Conservation (phyloP, 2,888 invertebrate species). For the Sinopyrophorus schimmeli region DNA sequence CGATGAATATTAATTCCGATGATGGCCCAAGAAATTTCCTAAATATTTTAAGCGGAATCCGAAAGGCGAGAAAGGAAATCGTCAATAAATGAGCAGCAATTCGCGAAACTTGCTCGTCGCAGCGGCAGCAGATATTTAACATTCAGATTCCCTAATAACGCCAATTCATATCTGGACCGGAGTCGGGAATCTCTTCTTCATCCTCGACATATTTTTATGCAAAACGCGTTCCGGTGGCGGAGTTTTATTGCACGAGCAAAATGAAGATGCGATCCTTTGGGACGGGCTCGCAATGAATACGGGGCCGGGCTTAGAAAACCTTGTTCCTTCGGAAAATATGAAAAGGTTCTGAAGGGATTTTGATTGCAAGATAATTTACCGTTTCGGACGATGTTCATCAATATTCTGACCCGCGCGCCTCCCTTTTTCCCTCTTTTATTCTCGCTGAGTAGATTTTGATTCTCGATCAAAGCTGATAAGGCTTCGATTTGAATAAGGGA, state of each 20-base stretch:
- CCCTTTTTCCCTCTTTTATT: slow-evolving; percentile 31
- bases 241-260: slow-evolving; percentile 53
- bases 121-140: slow-evolving; percentile 44
- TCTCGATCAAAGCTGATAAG: slow-evolving; percentile 30
- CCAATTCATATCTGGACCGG: slow-evolving; percentile 50
- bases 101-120: slow-evolving; percentile 32
- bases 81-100: slow-evolving; percentile 43
- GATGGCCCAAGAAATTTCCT: slow-evolving; percentile 18
- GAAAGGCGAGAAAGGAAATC: slow-evolving; percentile 37
- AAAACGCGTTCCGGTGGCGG: slow-evolving; percentile 53
- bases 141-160: slow-evolving; percentile 48
- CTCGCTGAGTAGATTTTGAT: slow-evolving; percentile 33
- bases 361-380: slow-evolving; percentile 49
- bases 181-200: slow-evolving; percentile 45
- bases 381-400: slow-evolving; percentile 45
- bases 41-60: slow-evolving; percentile 29
- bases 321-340: slow-evolving; percentile 44
- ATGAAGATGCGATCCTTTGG: slow-evolving; percentile 50
- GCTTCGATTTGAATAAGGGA: slow-evolving; percentile 27
- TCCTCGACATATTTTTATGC: slow-evolving; percentile 54
- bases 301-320: slow-evolving; percentile 43
- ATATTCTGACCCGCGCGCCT: slow-evolving; percentile 45
- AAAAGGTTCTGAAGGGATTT: slow-evolving; percentile 43
- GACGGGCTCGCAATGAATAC: slow-evolving; percentile 45
- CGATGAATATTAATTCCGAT: too few relatives aligned